Conservation (phyloP, 1,140 invertebrate species). For the Nilaparvata lugens region DNA sequence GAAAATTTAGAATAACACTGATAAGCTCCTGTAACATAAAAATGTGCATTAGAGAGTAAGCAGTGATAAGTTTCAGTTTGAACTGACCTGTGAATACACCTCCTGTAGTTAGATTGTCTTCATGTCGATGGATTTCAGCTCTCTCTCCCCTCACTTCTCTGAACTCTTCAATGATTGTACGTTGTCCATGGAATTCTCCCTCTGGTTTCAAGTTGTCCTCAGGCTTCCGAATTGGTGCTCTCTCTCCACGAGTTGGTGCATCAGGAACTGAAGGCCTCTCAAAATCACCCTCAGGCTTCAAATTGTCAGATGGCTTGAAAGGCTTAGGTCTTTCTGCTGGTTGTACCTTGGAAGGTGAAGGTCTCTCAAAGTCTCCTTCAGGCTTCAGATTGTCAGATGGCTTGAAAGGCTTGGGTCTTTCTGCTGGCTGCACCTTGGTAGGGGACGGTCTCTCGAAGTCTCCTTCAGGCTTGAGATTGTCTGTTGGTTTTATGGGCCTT, state of each 20-base stretch:
- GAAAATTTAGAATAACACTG: too few species aligned
- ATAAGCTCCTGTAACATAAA: too few species aligned
- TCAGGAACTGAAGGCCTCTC: conserved; percentile 34
- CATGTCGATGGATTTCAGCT: conserved; percentile 22
- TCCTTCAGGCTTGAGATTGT: conserved; percentile 46
- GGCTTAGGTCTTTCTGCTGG: conserved; percentile 37
- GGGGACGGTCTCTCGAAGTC: conserved; percentile 35
- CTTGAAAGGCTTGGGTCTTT: conserved; percentile 37
- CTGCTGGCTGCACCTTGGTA: conserved; percentile 22
- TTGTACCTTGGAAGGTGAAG: conserved; percentile 25
- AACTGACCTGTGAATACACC: conserved; percentile 33
- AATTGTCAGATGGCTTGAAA: conserved; percentile 33
- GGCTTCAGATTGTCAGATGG: conserved; percentile 50
- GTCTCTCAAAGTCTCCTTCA: conserved; percentile 51
- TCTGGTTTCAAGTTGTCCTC: conserved; percentile 46
- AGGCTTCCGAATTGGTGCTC: conserved; percentile 36
- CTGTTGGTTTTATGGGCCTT: conserved; percentile 32
- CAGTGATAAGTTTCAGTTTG: too few species aligned
- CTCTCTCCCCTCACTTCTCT: conserved; percentile 37
- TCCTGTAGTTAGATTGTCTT: conserved; percentile 45
- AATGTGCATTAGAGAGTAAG: too few species aligned
- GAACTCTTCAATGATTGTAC: conserved; percentile 42
- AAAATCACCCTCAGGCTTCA: conserved; percentile 42
- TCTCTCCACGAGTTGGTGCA: conserved; percentile 38
- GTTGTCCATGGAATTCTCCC: conserved; percentile 35